These are phyloP conservation scores for Drosophila pandora DNA, from an alignment of 1,140 invertebrate species.

Conservation along the genomic window DNA sequence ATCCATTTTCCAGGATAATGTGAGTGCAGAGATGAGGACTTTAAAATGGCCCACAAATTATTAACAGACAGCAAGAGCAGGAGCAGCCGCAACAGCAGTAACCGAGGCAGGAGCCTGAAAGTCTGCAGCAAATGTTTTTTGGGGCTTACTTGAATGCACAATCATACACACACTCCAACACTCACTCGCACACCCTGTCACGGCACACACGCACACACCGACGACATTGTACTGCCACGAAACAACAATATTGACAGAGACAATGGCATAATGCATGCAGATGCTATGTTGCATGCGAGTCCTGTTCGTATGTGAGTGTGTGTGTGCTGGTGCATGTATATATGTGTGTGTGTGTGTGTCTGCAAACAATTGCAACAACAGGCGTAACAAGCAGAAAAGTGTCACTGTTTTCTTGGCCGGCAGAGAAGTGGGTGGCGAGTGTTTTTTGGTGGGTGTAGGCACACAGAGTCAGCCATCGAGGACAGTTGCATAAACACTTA, in stretches of 20 bases:
- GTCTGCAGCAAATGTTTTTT: constrained; percentile 76
- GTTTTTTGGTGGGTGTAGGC: constrained; percentile 12
- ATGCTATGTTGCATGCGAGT: constrained; percentile 39
- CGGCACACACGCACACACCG: constrained; percentile 12
- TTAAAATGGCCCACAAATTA: constrained; percentile 67
- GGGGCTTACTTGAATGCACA: constrained; percentile 41
- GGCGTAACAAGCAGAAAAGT: constrained; percentile 78
- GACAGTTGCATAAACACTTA: constrained; percentile 78
- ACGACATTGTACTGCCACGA: constrained; percentile 41
- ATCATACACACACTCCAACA: constrained; percentile 14
- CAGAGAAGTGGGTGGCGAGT: constrained; percentile 31
- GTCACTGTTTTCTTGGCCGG: constrained; percentile 77
- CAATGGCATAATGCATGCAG: constrained; percentile 77
- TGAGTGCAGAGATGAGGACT: constrained; percentile 51
- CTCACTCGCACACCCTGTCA: constrained; percentile 11
- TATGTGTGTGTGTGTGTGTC: constrained; percentile 30
- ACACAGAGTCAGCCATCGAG: constrained; percentile 19
- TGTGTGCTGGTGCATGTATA: constrained; percentile 7
- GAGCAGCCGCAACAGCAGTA: constrained; percentile 17
- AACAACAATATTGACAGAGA: constrained; percentile 76
- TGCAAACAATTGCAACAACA: constrained; percentile 78
- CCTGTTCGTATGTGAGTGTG: neutral
- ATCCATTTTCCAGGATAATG: constrained; percentile 41
- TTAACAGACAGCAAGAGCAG: constrained; percentile 35
- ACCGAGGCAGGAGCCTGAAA: constrained; percentile 39